Evolutionary conservation across 2,797 vertebrate species (phyloP).

Genomic region (Silurus lanzhouensis): DNA sequence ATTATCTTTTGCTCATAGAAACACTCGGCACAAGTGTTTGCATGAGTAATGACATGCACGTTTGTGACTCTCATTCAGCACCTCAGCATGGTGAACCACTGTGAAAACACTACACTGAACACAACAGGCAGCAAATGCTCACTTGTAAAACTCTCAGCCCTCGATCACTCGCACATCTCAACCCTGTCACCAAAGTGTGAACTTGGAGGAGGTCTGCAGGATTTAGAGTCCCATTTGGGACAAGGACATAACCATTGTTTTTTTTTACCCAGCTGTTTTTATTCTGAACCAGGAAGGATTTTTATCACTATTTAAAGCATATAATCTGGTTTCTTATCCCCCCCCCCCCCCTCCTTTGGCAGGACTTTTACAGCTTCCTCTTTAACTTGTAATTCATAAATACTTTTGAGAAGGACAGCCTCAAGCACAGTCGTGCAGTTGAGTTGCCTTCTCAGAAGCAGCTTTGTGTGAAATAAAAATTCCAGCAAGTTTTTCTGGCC

Average conservation of each 20-base stretch:
- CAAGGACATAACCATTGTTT: not conserved
- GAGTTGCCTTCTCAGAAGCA: slow-evolving; percentile 13
- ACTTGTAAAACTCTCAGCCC: slow-evolving; percentile 19
- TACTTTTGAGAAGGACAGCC: not conserved
- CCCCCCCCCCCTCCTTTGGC: not conserved
- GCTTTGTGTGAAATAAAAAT: slow-evolving; percentile 10
- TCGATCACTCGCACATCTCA: not conserved
- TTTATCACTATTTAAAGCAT: not conserved
- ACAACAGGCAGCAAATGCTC: slow-evolving; percentile 17
- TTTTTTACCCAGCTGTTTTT: not conserved
- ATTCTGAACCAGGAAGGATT: not conserved
- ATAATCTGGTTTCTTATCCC: not conserved
- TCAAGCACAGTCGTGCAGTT: slow-evolving; percentile 6
- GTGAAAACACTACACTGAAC: slow-evolving; percentile 11
- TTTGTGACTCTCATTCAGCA: not conserved
- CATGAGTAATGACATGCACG: not conserved
- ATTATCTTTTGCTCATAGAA: not conserved
- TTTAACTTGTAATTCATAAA: slow-evolving; percentile 26
- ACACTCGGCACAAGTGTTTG: not conserved
- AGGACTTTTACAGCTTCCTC: slow-evolving; percentile 23
- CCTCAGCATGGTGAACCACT: not conserved
- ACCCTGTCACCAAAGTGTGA: slow-evolving; percentile 16
- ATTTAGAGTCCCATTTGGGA: slow-evolving; percentile 1
- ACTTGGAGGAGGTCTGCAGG: not conserved
- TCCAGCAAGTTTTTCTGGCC: slow-evolving; percentile 9